These are phyloP conservation scores for Bembecia ichneumoniformis DNA, from an alignment of 2,888 invertebrate genomes.

Conservation along the genomic window DNA sequence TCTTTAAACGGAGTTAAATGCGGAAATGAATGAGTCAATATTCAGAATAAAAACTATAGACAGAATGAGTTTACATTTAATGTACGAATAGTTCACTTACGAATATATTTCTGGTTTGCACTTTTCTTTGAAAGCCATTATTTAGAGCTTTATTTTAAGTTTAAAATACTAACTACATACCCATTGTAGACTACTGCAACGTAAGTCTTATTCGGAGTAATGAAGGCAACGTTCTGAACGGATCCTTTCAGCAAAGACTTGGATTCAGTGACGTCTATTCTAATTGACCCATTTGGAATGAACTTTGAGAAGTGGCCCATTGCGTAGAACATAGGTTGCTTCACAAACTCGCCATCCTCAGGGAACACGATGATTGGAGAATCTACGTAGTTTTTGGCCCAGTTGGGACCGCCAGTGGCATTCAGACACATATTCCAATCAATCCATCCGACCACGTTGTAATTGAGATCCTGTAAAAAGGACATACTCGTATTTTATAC, in stretches of 20 bases:
- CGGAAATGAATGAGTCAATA: too few relatives aligned
- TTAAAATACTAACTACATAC: too few relatives aligned
- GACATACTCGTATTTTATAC: too few relatives aligned
- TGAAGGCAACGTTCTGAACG: slow-evolving; percentile 20
- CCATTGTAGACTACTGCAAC: slow-evolving; percentile 7
- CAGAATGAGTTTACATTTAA: too few relatives aligned
- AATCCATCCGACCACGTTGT: slow-evolving; percentile 86
- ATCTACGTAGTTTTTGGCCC: slow-evolving; percentile 83
- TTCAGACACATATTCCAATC: slow-evolving; percentile 93
- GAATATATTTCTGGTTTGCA: too few relatives aligned
- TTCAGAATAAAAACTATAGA: too few relatives aligned
- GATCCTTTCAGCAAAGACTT: slow-evolving; percentile 11
- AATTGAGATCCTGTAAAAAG: slow-evolving; percentile 78
- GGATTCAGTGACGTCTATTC: slow-evolving; percentile 21
- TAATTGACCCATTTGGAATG: slow-evolving; percentile 71
- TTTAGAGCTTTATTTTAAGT: too few relatives aligned
- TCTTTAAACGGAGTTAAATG: too few relatives aligned
- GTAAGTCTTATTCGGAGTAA: slow-evolving; percentile 8
- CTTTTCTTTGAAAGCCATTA: too few relatives aligned
- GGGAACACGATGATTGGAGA: slow-evolving; percentile 75
- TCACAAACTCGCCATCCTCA: slow-evolving; percentile 79
- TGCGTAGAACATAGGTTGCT: slow-evolving; percentile 91
- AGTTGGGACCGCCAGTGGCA: slow-evolving; percentile 84
- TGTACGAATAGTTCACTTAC: too few relatives aligned
- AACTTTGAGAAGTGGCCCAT: slow-evolving; percentile 87